Conservation (phyloP, 2,113 vertebrate species). For the Todiramphus chloris region DNA sequence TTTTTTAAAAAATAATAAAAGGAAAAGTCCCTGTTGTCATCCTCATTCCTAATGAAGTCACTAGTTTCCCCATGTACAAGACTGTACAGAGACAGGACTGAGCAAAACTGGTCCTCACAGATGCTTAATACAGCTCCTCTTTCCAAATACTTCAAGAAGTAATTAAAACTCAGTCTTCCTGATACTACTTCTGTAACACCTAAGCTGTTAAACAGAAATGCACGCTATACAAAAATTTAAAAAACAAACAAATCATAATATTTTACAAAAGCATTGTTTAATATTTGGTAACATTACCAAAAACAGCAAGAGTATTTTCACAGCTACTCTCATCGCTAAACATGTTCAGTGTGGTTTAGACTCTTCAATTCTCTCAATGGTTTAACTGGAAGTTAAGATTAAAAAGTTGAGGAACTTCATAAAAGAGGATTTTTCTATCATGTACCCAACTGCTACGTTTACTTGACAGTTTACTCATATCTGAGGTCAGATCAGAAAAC, state of each 20-base stretch:
- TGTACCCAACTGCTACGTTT: background rate
- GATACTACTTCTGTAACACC: background rate
- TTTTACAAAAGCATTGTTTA: background rate
- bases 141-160: background rate
- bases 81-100: background rate
- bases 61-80: background rate
- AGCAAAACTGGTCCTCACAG: background rate
- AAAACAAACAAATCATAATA: background rate
- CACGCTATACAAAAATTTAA: background rate
- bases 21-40: background rate
- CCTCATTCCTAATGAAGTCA: background rate
- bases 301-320: conserved; percentile 28
- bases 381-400: conserved; percentile 56
- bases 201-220: background rate
- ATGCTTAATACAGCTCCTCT: background rate
- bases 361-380: conserved; percentile 26
- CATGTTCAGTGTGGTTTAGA: conserved; percentile 40
- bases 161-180: background rate
- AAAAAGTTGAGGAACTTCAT: conserved; percentile 22
- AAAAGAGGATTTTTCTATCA: background rate
- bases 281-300: conserved; percentile 40
- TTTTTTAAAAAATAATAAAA: background rate
- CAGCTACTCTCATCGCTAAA: conserved; percentile 33
- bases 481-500: background rate
- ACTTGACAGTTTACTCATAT: background rate